These are phyloP conservation scores for Dione juno DNA, from an alignment of 2,888 invertebrate species.

Conservation along the genomic window DNA sequence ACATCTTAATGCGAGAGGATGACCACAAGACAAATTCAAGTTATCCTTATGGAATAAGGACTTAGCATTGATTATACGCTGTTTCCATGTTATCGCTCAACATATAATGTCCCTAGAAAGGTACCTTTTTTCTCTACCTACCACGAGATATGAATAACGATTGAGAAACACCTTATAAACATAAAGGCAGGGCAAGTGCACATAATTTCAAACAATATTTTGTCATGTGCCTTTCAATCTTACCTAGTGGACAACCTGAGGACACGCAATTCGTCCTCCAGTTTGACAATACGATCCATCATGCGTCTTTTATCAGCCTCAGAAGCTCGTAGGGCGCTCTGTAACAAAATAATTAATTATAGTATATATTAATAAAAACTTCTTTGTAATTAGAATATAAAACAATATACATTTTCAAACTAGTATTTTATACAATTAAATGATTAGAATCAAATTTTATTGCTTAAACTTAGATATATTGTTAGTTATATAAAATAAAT, in stretches of 20 bases:
- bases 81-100: too few relatives aligned
- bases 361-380: background rate
- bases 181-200: background rate
- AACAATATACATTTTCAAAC: background rate
- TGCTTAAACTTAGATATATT: too few relatives aligned
- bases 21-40: too few relatives aligned
- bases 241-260: conserved; percentile 68
- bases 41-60: too few relatives aligned
- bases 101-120: too few relatives aligned
- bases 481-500: too few relatives aligned
- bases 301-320: conserved; percentile 86
- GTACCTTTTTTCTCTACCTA: too few relatives aligned
- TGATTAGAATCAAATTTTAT: background rate
- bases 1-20: too few relatives aligned
- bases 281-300: conserved; percentile 86
- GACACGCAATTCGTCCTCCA: conserved; percentile 86
- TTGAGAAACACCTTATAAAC: too few relatives aligned
- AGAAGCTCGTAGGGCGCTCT: conserved; percentile 87
- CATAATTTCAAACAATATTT: background rate
- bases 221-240: conserved; percentile 38
- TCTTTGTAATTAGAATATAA: background rate
- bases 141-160: too few relatives aligned
- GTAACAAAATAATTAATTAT: conserved; percentile 54
- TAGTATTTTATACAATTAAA: background rate
- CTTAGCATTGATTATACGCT: too few relatives aligned